A percentile compares a stretch with the other conserved stretches of the same genome.
Conservation (phyloP, 2,797 vertebrate species). For the Argya squamiceps region DNA sequence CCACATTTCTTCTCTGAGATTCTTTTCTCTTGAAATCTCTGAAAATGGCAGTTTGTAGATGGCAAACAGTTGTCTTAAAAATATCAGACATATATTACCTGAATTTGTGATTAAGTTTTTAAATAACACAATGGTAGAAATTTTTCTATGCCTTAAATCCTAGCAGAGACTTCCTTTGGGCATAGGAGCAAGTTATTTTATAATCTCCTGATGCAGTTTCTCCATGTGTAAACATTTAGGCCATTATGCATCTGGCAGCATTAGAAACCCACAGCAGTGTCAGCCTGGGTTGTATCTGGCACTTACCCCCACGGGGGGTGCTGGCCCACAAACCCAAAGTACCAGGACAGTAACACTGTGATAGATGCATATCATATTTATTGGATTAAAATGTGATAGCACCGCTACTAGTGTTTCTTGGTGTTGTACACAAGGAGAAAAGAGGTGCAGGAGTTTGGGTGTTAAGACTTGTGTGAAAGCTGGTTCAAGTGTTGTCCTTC, state of each 20-base stretch:
- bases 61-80: neutral
- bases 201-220: neutral
- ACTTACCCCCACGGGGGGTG: accelerated
- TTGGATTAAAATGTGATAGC: neutral
- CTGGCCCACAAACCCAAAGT: neutral
- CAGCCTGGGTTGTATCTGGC: neutral
- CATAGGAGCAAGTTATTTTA: neutral
- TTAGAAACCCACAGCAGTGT: neutral
- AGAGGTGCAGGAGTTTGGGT: neutral
- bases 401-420: neutral
- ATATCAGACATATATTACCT: neutral
- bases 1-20: neutral
- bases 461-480: neutral
- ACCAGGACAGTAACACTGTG: neutral
- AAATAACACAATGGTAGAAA: neutral
- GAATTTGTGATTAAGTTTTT: neutral
- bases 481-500: neutral
- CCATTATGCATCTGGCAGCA: neutral
- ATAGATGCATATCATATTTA: neutral
- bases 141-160: neutral
- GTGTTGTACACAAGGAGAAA: neutral
- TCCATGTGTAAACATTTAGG: neutral
- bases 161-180: neutral
- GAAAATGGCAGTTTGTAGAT: neutral
- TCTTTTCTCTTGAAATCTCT: neutral